phyloP scores from a whole-genome alignment of 2,888 invertebrate species.

The Mesorhabditis belari region DNA sequence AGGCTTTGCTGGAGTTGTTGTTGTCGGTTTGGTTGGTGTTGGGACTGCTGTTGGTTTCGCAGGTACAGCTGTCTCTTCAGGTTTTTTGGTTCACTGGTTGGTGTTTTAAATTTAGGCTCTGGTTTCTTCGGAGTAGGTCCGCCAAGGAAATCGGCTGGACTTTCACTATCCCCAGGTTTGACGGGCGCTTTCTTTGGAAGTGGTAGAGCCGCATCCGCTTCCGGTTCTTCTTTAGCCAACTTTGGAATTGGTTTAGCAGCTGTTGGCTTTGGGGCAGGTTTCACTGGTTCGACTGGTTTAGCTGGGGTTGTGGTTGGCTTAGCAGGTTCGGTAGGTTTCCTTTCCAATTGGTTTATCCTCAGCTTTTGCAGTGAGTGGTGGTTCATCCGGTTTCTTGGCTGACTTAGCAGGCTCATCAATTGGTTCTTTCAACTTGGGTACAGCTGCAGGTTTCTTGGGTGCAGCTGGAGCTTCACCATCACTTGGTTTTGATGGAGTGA shows the following conservation, averaged over 20 bases:
- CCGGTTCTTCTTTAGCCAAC: slow-evolving; percentile 5
- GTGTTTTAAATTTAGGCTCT: no score
- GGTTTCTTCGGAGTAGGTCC: no score
- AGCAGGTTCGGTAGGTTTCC: slow-evolving; percentile 4
- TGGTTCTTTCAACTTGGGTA: neutral
- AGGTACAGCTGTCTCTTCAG: neutral
- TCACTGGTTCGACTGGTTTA: slow-evolving; percentile 9
- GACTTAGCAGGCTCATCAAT: neutral
- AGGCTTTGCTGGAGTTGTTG: neutral
- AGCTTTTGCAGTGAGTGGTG: neutral
- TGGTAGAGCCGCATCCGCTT: slow-evolving; percentile 12
- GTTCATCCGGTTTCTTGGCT: neutral
- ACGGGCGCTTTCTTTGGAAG: slow-evolving; percentile 1
- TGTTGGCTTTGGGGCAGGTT: neutral
- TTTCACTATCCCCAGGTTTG: no score
- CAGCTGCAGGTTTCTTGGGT: slow-evolving; percentile 2
- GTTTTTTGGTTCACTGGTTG: no score
- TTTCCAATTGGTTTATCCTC: no score
- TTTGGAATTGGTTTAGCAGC: neutral
- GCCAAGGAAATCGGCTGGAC: neutral
- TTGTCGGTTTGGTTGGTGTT: neutral
- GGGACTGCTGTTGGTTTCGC: neutral
- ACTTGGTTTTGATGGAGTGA: slow-evolving; percentile 3
- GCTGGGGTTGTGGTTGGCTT: slow-evolving; percentile 22
- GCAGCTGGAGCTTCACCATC: slow-evolving; percentile 11